Conservation (phyloP, 1,140 invertebrate genomes). For the Ips typographus region DNA sequence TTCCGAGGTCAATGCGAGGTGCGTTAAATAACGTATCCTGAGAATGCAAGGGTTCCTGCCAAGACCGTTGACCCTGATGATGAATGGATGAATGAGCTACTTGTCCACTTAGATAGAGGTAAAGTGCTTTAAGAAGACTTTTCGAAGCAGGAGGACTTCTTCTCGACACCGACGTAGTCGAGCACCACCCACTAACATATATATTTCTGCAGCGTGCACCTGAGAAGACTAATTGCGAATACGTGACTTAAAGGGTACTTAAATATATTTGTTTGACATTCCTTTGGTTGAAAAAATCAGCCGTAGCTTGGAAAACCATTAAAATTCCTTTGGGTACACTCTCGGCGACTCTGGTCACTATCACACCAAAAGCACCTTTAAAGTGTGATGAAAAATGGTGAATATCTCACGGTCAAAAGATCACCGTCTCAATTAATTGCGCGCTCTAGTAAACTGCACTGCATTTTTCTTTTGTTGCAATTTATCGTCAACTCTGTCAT, state of each 20-base stretch:
- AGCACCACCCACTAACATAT: slow-evolving; percentile 10
- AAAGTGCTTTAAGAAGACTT: neutral
- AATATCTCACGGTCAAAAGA: neutral
- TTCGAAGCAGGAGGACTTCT: neutral
- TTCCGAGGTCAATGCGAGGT: slow-evolving; percentile 1
- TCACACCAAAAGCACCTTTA: neutral
- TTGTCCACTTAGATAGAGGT: neutral
- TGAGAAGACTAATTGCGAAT: slow-evolving; percentile 6
- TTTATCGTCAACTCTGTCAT: slow-evolving; percentile 12
- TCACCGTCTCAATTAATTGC: slow-evolving; percentile 3
- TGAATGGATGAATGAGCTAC: neutral
- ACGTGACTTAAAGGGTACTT: slow-evolving; percentile 3
- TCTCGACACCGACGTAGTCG: neutral
- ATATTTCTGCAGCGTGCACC: neutral
- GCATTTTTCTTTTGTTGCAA: slow-evolving; percentile 22
- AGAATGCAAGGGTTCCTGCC: neutral
- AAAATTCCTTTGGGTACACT: neutral
- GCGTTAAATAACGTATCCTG: neutral
- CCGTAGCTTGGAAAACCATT: neutral
- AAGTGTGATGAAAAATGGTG: slow-evolving; percentile 5
- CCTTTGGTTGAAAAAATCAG: neutral
- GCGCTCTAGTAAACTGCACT: slow-evolving; percentile 4
- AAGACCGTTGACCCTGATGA: neutral
- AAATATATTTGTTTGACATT: slow-evolving; percentile 1
- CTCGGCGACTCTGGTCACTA: neutral